A percentile compares a stretch with the other conserved stretches of the same genome.
Evolutionary conservation across 2,797 vertebrate species (phyloP).

Genomic region (Microctenopoma lineatum): DNA sequence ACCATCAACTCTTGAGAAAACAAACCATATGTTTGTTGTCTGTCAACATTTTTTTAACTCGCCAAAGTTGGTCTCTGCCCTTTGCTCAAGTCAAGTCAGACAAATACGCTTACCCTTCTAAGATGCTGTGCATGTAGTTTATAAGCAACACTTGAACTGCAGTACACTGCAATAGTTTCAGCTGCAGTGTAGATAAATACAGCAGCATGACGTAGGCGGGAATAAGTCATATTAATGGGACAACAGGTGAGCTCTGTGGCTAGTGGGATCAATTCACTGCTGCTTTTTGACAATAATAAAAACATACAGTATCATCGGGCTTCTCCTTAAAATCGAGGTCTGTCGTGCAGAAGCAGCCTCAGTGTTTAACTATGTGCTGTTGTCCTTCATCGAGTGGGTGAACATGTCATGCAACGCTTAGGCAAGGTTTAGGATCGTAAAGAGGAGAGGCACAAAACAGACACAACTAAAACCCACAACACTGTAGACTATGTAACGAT

Average conservation of each 20-base stretch:
- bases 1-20: constrained; percentile 6
- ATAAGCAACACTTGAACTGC: not conserved
- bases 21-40: not conserved
- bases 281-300: constrained; percentile 4
- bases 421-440: constrained; percentile 86
- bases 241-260: not conserved
- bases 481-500: constrained; percentile 94
- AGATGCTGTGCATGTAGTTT: not conserved
- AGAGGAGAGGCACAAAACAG: constrained; percentile 88
- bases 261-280: constrained; percentile 13
- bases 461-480: constrained; percentile 92
- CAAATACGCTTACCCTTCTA: not conserved
- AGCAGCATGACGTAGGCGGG: not conserved
- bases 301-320: constrained; percentile 35
- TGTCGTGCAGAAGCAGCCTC: constrained; percentile 25
- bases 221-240: not conserved
- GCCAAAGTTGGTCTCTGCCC: not conserved
- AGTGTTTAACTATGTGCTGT: constrained; percentile 35
- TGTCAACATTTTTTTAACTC: not conserved
- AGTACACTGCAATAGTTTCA: not conserved
- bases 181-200: not conserved
- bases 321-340: constrained; percentile 27
- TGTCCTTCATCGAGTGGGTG: constrained; percentile 20
- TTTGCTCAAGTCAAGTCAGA: not conserved
- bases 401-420: constrained; percentile 68